Base-by-base conservation (phyloP, 1,140 invertebrate species). In the Saccostrea glomerata region DNA sequence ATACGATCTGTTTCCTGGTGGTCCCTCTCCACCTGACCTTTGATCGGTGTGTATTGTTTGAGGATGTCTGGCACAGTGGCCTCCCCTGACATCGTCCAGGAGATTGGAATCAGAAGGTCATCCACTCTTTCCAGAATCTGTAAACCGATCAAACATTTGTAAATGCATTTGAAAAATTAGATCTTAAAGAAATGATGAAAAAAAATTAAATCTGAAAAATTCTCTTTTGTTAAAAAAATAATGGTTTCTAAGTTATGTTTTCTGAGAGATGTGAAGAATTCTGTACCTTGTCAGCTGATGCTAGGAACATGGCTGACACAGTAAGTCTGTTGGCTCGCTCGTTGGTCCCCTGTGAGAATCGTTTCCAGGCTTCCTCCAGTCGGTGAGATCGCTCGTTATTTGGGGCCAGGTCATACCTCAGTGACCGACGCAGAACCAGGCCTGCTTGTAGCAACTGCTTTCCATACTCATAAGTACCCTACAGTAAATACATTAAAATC, bases 381-480 rank as follows among this genome's bases (percentile, higher is more conserved):
- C 95, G 95, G 63, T 95, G 93, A 60, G 95, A 95, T 15, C 96
- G 93, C 82, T 94, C 93, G 11, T 95, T 95, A 90, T 97, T 97
- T 6, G 95, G 95, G 17, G 96, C 96, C 70, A 97, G 92, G n/a
- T 96, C 94, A 86, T 97, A 94, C 92, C 97, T 96, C 93, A 97
- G 97, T 30, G 97, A 97, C 82, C 97, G 96, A 84, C 97, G 94
- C 20, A 98, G 92, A n/a, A 97, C 96, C 66, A 97, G 94, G n/a
- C 97, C 96, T 17, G 97, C 97, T 91, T 97, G 97, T 15, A 97
- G 94, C 84, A 97, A 93, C 94, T 97, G 97, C 92, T 96, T 97
- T 6, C 97, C 97, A 92, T 97, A 98, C 84, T 97, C 97, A 92
- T 97, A 97, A 3, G 97, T 97, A 55, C 97, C 97, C 97, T 97